Percentiles rank a stretch among this genome's conserved stretches.
phyloP scores from a whole-genome alignment of 2,888 invertebrate genomes.

The Parascotia fuliginaria region DNA sequence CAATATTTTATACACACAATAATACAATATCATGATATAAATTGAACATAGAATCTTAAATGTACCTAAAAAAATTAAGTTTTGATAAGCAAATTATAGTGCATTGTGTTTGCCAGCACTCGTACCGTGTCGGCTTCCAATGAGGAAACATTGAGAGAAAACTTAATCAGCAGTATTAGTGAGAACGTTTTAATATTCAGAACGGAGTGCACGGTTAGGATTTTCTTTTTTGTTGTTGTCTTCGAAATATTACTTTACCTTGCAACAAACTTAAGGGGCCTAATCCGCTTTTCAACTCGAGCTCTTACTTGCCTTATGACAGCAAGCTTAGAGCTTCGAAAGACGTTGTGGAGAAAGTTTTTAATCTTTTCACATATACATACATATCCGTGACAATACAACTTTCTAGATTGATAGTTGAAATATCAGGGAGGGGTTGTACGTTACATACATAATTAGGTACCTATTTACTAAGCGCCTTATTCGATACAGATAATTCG shows the following conservation, averaged over 20 bases:
- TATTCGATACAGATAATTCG: slow-evolving; percentile 24
- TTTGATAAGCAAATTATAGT: not conserved
- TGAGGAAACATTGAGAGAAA: slow-evolving; percentile 43
- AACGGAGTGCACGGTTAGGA: slow-evolving; percentile 57
- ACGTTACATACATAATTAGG: slow-evolving; percentile 25
- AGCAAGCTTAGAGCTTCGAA: slow-evolving; percentile 71
- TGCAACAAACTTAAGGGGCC: slow-evolving; percentile 79
- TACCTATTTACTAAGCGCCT: slow-evolving; percentile 31
- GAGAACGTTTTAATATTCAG: slow-evolving; percentile 66
- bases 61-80: not conserved
- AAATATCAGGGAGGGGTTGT: slow-evolving; percentile 30
- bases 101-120: slow-evolving; percentile 7
- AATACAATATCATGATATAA: not conserved
- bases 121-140: slow-evolving; percentile 19
- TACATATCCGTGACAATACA: slow-evolving; percentile 35
- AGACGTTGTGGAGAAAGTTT: slow-evolving; percentile 72
- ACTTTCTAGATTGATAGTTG: slow-evolving; percentile 29
- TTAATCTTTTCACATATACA: slow-evolving; percentile 69
- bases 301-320: slow-evolving; percentile 81
- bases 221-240: slow-evolving; percentile 68
- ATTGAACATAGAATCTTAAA: not conserved
- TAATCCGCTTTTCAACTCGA: slow-evolving; percentile 80
- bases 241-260: slow-evolving; percentile 77
- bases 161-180: slow-evolving; percentile 58
- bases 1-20: slow-evolving; percentile 37